Conservation (phyloP, 1,140 invertebrate genomes). For the Rhyacophila brunnea region DNA sequence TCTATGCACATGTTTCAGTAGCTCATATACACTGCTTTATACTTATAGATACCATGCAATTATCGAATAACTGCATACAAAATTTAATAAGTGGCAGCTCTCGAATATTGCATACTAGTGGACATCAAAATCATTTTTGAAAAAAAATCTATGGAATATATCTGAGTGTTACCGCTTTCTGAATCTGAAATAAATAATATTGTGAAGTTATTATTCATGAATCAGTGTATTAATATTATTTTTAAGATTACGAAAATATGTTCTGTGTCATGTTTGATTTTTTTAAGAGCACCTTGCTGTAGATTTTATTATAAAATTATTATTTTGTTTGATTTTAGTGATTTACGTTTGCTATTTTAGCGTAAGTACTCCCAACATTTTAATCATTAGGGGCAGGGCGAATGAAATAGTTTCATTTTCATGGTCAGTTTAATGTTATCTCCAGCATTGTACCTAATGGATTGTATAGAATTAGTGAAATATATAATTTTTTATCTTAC, state of each 20-base stretch:
- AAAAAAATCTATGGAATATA: too few species aligned
- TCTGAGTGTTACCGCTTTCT: too few species aligned
- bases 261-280: conserved; percentile 5
- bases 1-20: too few species aligned
- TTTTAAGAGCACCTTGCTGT: conserved; percentile 1
- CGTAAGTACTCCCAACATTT: too few species aligned
- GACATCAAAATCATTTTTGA: too few species aligned
- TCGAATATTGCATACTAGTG: too few species aligned
- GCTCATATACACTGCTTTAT: too few species aligned
- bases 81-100: too few species aligned
- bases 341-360: conserved; percentile 2
- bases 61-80: too few species aligned
- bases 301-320: conserved; percentile 12
- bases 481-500: conserved; percentile 37
- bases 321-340: conserved; percentile 11
- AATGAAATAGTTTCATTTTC: conserved; percentile 30
- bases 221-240: background rate
- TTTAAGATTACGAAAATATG: background rate
- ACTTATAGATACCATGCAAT: too few species aligned
- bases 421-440: conserved; percentile 34
- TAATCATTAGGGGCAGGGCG: conserved; percentile 27
- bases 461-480: conserved; percentile 37
- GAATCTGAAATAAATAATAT: too few species aligned
- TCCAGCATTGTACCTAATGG: conserved; percentile 35
- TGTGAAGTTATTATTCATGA: too few species aligned